Evolutionary conservation across 2,888 invertebrate genomes (phyloP), one percentile per base, ranked within the genome.

Genomic region (Caprella mutica): DNA sequence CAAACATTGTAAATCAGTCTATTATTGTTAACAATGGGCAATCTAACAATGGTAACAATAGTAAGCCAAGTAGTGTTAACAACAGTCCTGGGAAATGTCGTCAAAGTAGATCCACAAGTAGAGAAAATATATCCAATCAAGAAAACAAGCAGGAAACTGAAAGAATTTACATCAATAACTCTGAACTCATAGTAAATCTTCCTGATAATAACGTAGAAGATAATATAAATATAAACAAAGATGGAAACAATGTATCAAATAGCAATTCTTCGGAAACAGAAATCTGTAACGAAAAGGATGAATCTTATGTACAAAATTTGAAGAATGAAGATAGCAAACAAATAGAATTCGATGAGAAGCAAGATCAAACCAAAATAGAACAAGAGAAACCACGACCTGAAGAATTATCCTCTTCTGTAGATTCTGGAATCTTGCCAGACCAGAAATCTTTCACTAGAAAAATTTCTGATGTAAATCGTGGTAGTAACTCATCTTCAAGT

Each of bases 391-490:
- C n/a, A n/a, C n/a, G n/a, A n/a, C 17, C n/a, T 24, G 19, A 21
- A 19, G 30, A 48, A 30, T 21, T 48, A 5, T 48, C 48, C 21
- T 48, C 48, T 5, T 48, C 48, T 8, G 30, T 48, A 19, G 48
- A 48, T 29, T 48, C 48, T 24, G 48, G 48, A n/a, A 48, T 48
- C 27, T 29, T 48, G 17, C 48, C 48, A 29, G 48, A 48, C 17
- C 48, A 48, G 30, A 27, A 30, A 8, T 48, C 48, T 1, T 48
- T 30, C 5, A 29, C 29, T 21, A 27, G 48, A 17, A 30, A 48
- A 14, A 30, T 30, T 14, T 48, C 48, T 2, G 48, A 48, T 21
- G 43, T 17, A 24, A 23, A 26, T 43, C 3, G 26, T 14, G 14
- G 24, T 14, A 5, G 19, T 6, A 14, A 14, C 24, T 24, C 43